Conservation (phyloP, 2,797 vertebrate species). For the Hybognathus amarus region DNA sequence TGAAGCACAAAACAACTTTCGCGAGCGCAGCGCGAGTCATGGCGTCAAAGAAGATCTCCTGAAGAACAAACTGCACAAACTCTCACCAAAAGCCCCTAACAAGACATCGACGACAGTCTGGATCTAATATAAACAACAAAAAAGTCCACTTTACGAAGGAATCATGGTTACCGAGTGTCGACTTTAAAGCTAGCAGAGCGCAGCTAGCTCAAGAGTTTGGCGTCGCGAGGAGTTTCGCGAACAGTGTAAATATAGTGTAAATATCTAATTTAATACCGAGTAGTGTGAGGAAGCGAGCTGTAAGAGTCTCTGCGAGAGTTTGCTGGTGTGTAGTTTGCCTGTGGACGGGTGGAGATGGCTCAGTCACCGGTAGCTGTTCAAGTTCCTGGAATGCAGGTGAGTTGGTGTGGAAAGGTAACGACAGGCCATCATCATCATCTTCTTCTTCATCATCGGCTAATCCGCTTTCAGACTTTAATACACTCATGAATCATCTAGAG, state of each 20-base stretch:
- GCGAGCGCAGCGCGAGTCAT: conserved; percentile 53
- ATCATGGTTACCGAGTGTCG: conserved; percentile 38
- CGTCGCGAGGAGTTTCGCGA: conserved; percentile 22
- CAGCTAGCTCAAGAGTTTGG: conserved; percentile 49
- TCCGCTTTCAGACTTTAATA: background rate
- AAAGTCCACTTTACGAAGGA: conserved; percentile 21
- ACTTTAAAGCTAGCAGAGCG: conserved; percentile 38
- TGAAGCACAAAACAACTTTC: conserved; percentile 56
- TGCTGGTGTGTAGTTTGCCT: background rate
- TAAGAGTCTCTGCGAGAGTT: background rate
- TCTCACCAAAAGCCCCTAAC: conserved; percentile 30
- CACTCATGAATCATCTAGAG: background rate
- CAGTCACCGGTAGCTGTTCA: conserved; percentile 65
- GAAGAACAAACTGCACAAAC: conserved; percentile 41
- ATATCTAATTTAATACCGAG: background rate
- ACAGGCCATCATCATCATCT: conserved; percentile 26
- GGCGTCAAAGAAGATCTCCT: conserved; percentile 51
- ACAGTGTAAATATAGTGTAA: conserved; percentile 1
- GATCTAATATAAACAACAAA: background rate
- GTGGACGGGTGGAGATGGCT: conserved; percentile 59
- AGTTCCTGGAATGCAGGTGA: conserved; percentile 72
- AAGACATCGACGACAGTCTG: background rate
- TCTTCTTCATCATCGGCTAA: background rate
- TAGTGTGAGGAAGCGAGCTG: background rate
- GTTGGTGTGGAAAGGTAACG: conserved; percentile 50